Conservation (phyloP, 2,113 vertebrate genomes). For the Sarotherodon lohbergeri region DNA sequence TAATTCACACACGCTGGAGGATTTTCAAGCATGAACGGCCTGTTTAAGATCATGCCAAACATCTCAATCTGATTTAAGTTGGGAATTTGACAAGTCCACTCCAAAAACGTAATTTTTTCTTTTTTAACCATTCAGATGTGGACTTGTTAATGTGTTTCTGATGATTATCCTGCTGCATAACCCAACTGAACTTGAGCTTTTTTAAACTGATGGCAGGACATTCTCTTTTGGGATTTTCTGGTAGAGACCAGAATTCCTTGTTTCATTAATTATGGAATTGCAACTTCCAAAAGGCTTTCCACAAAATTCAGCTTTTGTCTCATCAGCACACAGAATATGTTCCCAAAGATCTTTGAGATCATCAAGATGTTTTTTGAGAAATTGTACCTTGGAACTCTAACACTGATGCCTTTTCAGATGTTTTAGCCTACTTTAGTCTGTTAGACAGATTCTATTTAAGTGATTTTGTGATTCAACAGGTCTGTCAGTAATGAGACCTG, state of each 20-base stretch:
- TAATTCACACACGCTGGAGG: not conserved
- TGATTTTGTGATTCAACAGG: not conserved
- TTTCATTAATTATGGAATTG: no score
- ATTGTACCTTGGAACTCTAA: no score
- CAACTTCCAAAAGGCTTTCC: rapidly evolving
- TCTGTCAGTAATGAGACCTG: not conserved
- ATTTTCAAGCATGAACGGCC: not conserved
- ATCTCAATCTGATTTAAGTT: not conserved
- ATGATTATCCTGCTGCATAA: not conserved
- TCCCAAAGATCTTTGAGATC: not conserved
- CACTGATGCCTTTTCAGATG: no score
- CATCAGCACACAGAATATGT: not conserved
- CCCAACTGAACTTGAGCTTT: not conserved
- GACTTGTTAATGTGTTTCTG: not conserved
- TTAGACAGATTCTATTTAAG: not conserved
- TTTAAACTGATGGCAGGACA: not conserved
- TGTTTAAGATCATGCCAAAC: not conserved
- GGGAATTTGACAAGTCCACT: rapidly evolving
- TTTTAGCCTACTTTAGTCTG: not conserved
- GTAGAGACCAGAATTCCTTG: not conserved
- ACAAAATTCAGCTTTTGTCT: not conserved
- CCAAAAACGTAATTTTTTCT: not conserved
- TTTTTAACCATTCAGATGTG: not conserved
- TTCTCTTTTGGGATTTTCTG: not conserved
- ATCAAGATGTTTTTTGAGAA: no score